Evolutionary conservation across 2,888 invertebrate genomes (phyloP).

Genomic region (Crematogaster levior): DNA sequence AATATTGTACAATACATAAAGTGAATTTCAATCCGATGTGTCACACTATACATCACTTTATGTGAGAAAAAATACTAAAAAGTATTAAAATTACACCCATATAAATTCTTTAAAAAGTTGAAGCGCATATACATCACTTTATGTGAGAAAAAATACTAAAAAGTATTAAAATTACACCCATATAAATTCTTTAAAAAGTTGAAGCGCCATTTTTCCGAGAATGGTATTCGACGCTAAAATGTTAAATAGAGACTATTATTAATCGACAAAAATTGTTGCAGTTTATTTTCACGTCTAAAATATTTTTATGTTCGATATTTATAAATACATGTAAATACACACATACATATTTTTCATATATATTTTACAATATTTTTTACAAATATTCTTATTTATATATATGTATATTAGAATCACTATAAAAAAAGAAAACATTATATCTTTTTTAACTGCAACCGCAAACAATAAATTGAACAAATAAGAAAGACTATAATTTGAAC

Average conservation of each 20-base stretch:
- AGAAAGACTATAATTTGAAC: neutral
- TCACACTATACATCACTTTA: no score
- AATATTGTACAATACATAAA: neutral
- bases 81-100: neutral
- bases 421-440: neutral
- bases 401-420: neutral
- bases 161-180: neutral
- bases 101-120: neutral
- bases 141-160: no score
- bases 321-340: no score
- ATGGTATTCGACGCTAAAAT: neutral
- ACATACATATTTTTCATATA: no score
- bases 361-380: neutral
- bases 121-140: no score
- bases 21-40: neutral
- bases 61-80: no score
- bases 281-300: neutral
- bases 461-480: slow-evolving; percentile 42
- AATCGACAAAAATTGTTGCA: neutral
- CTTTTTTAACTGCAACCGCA: slow-evolving; percentile 21
- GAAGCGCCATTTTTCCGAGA: neutral
- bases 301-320: neutral
- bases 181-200: neutral
- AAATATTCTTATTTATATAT: neutral
- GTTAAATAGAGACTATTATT: neutral